A percentile compares a stretch with the other conserved stretches of the same genome.
Evolutionary conservation across 2,797 vertebrate species (phyloP).

Genomic region (Cryptoprocta ferox): DNA sequence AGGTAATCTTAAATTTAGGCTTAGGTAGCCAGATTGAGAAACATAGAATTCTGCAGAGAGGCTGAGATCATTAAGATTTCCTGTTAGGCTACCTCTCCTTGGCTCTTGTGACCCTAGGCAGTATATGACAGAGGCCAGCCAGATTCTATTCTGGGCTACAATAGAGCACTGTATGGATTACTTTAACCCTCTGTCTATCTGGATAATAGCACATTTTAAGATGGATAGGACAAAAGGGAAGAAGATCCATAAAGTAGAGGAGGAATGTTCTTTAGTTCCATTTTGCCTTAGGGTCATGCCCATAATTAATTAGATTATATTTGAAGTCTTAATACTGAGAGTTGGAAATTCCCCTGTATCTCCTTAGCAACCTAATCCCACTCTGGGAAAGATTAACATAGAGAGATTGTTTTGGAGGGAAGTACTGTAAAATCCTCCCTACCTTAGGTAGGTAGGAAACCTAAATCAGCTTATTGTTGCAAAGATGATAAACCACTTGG

Average conservation of each 20-base stretch:
- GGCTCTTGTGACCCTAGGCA: neutral
- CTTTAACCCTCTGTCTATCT: neutral
- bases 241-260: neutral
- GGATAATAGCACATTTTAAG: neutral
- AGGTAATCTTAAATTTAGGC: neutral
- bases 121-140: neutral
- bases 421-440: neutral
- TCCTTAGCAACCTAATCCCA: neutral
- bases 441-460: neutral
- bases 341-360: neutral
- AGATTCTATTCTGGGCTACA: neutral
- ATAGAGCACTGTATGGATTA: neutral
- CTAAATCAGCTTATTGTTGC: neutral
- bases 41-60: neutral
- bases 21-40: neutral
- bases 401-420: neutral
- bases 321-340: neutral
- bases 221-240: neutral
- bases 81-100: neutral
- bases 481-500: neutral
- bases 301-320: conserved; percentile 48
- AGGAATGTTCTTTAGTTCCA: conserved; percentile 12
- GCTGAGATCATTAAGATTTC: neutral
- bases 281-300: conserved; percentile 46
- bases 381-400: conserved; percentile 9